These are phyloP conservation scores for Micronycteris hirsuta DNA, from an alignment of 2,113 vertebrate species.

Conservation along the genomic window DNA sequence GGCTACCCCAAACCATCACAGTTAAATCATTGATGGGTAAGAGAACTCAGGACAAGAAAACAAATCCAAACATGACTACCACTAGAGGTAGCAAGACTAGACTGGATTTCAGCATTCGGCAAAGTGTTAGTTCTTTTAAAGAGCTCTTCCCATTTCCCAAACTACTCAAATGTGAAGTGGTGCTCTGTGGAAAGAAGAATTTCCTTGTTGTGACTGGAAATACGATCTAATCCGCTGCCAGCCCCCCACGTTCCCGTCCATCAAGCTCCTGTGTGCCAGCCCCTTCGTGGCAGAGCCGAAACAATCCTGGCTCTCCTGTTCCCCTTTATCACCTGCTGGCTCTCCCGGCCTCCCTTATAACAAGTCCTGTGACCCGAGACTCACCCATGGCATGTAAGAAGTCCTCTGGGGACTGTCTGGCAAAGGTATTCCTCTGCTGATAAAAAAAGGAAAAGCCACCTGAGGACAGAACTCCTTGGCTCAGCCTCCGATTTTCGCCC, in stretches of 20 bases:
- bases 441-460: background rate
- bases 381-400: background rate
- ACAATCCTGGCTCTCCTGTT: background rate
- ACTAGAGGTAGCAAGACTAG: background rate
- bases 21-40: background rate
- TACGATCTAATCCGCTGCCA: background rate
- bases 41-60: background rate
- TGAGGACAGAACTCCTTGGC: background rate
- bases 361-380: background rate
- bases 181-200: background rate
- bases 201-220: background rate
- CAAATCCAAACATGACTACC: background rate
- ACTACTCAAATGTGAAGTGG: background rate
- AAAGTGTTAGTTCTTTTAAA: background rate
- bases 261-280: background rate
- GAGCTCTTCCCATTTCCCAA: background rate
- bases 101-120: background rate
- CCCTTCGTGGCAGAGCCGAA: background rate
- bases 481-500: background rate
- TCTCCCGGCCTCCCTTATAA: background rate
- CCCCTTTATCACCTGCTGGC: background rate
- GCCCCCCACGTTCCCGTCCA: background rate
- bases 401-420: background rate
- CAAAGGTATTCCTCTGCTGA: background rate
- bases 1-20: background rate